Base-by-base conservation (phyloP, 2,888 invertebrate genomes). In the Phaonia tiefii region DNA sequence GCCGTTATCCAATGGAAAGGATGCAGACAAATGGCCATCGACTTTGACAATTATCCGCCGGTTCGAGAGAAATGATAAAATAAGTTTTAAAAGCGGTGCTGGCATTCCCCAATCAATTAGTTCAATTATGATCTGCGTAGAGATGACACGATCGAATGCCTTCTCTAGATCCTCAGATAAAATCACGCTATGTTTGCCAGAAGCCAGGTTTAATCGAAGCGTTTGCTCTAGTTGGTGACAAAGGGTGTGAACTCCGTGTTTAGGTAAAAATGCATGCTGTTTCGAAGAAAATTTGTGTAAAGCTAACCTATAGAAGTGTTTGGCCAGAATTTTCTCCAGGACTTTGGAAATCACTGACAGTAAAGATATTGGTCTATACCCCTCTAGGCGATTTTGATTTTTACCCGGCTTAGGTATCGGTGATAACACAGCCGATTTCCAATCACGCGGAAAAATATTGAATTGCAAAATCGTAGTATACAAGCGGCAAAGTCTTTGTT, bases 261-360 rank as follows among this genome's bases (percentile, higher is more conserved):
- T 15, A 10, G 69, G 69, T 11, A 69, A 4, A 37, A 54, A 73
- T 2, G 54, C 73, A 37, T 74, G 66, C 58, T 67, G 58, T n/a
- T 15, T 54, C 7, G 10, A 31, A 25, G 49, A 54, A 15, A 74
- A 20, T 1, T 66, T 51, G 2, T 51, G 2, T 10, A 17, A 49
- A 10, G 46, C 10, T 15, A 37, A 46, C 22, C 46, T 17, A 46
- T 42, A 58, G 15, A 75, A 66, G 7, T 66, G 2, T 11, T 7
- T 10, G 1, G 66, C 54, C n/a, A n/a, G n/a, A n/a, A n/a, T n/a
- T n/a, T n/a, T n/a, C n/a, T n/a, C n/a, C n/a, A n/a, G n/a, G n/a
- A n/a, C n/a, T n/a, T n/a, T n/a, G n/a, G n/a, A n/a, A n/a, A n/a
- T n/a, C n/a, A n/a, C n/a, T n/a, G n/a, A n/a, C n/a, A n/a, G n/a